Evolutionary conservation across 2,888 invertebrate genomes (phyloP).

Genomic region (Tribolium freemani): DNA sequence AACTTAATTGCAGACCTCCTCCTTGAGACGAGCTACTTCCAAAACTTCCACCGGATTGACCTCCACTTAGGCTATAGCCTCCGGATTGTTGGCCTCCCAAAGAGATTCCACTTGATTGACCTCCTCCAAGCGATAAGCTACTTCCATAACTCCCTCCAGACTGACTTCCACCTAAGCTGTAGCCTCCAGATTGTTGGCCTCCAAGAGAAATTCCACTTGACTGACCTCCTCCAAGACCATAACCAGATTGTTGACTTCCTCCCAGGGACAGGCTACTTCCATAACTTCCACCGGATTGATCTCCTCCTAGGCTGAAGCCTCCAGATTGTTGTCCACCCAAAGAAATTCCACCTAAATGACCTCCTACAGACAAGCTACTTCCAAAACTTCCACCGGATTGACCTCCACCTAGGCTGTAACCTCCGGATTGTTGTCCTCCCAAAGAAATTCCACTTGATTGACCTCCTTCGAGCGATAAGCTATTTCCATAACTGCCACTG

Average conservation of each 20-base stretch:
- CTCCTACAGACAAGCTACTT: not conserved
- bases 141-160: not conserved
- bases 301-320: not conserved
- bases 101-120: not conserved
- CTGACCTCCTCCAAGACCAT: too few relatives aligned
- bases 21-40: not conserved
- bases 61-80: not conserved
- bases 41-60: not conserved
- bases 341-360: not conserved
- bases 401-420: not conserved
- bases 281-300: not conserved
- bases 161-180: not conserved
- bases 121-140: not conserved
- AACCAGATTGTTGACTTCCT: slow-evolving; percentile 1
- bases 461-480: not conserved
- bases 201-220: slow-evolving; percentile 3
- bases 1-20: not conserved
- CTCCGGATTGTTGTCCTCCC: not conserved
- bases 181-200: not conserved
- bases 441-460: not conserved
- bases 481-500: slow-evolving; percentile 39
- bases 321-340: not conserved
- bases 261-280: not conserved
- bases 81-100: not conserved
- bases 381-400: not conserved